Percentiles rank a stretch among this genome's conserved stretches.
Conservation (phyloP, 2,113 vertebrate species). For the Nyctibius bracteatus region DNA sequence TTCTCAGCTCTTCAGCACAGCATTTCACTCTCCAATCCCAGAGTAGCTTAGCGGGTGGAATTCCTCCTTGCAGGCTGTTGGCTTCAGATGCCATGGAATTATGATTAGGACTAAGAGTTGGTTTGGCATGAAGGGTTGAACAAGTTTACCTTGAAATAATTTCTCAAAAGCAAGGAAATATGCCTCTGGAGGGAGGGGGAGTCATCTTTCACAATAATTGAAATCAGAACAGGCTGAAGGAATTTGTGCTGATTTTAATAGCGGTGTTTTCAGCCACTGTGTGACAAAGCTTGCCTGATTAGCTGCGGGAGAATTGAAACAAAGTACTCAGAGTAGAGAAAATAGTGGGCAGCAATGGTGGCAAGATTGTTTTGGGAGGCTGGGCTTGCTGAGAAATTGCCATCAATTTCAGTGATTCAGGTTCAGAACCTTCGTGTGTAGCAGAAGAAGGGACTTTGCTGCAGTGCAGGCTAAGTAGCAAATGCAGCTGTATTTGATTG, state of each 20-base stretch:
- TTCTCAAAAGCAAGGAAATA: background rate
- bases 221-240: background rate
- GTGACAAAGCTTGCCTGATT: background rate
- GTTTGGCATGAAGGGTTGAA: background rate
- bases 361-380: background rate
- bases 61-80: background rate
- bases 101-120: background rate
- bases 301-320: background rate
- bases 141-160: background rate
- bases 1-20: background rate
- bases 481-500: slow-evolving; percentile 4
- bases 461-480: background rate
- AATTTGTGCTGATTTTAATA: background rate
- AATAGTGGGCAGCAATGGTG: background rate
- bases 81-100: background rate
- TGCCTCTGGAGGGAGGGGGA: background rate
- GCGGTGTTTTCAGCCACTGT: background rate
- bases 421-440: background rate
- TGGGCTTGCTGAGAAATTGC: background rate
- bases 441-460: background rate
- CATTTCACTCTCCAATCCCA: background rate
- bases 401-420: background rate
- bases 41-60: background rate
- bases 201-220: background rate
- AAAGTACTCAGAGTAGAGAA: background rate